Evolutionary conservation across 1,140 invertebrate species (phyloP).

Genomic region (Lucilia sericata): DNA sequence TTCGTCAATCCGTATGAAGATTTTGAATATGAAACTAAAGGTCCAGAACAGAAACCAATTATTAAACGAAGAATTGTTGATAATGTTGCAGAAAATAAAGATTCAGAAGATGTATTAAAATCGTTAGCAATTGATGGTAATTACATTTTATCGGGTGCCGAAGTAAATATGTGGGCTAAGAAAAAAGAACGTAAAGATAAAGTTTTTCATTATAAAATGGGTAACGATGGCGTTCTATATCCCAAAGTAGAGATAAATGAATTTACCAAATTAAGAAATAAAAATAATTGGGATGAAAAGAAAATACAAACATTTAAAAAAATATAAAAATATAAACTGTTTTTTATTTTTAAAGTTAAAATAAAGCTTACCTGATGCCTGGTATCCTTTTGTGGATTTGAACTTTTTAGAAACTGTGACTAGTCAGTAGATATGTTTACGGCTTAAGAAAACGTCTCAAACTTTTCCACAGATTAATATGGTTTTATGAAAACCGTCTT

Average conservation of each 20-base stretch:
- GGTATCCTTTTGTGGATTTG: too few relatives aligned
- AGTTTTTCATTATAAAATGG: conserved; percentile 36
- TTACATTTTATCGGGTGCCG: conserved; percentile 9
- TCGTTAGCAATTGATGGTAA: not conserved
- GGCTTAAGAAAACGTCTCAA: too few relatives aligned
- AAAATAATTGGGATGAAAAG: conserved; percentile 46
- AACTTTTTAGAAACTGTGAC: too few relatives aligned
- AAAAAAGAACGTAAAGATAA: conserved; percentile 36
- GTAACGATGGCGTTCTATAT: not conserved
- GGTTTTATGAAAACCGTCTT: too few relatives aligned
- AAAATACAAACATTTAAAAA: conserved; percentile 45
- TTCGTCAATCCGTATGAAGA: conserved; percentile 48
- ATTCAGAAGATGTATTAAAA: conserved; percentile 16
- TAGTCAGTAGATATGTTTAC: too few relatives aligned
- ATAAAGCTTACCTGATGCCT: too few relatives aligned
- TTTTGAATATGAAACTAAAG: conserved; percentile 45
- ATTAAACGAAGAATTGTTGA: conserved; percentile 41
- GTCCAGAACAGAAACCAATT: conserved; percentile 26
- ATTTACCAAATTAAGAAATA: conserved; percentile 27
- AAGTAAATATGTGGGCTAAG: conserved; percentile 3
- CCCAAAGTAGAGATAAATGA: conserved; percentile 31
- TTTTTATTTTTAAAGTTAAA: too few relatives aligned
- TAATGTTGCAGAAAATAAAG: not conserved
- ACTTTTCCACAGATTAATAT: too few relatives aligned
- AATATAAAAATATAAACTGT: not conserved